Evolutionary conservation across 2,888 invertebrate species (phyloP).

Genomic region (Hemithea aestivaria): DNA sequence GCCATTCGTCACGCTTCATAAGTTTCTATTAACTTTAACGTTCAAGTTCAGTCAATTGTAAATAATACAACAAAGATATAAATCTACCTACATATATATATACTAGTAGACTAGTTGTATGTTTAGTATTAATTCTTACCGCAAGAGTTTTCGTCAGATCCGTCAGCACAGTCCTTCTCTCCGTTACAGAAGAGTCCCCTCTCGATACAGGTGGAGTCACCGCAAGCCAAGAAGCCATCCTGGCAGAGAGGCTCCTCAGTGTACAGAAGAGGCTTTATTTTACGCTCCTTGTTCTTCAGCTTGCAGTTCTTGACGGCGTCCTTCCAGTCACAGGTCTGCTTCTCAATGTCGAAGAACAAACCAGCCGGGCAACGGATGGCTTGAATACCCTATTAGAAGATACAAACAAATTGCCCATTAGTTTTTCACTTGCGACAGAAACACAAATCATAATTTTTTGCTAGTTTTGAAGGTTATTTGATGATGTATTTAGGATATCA

Average conservation of each 20-base stretch:
- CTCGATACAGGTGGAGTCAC: constrained; percentile 91
- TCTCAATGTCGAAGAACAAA: constrained; percentile 95
- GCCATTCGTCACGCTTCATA: constrained; percentile 53
- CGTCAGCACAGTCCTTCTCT: constrained; percentile 92
- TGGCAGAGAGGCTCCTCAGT: constrained; percentile 94
- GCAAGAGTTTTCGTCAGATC: constrained; percentile 94
- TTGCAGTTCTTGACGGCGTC: constrained; percentile 96
- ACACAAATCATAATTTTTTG: too few relatives aligned
- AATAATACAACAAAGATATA: too few relatives aligned
- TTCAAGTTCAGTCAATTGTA: constrained; percentile 52
- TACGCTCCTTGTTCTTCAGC: constrained; percentile 92
- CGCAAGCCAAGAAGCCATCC: constrained; percentile 92
- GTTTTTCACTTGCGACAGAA: too few relatives aligned
- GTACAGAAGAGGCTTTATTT: constrained; percentile 90
- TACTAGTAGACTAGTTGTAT: too few relatives aligned
- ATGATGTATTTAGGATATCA: too few relatives aligned
- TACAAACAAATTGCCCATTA: too few relatives aligned
- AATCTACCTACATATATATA: constrained; percentile 24
- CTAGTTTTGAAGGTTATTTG: too few relatives aligned
- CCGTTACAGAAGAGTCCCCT: constrained; percentile 95
- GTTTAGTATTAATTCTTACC: constrained; percentile 80
- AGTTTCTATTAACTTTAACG: constrained; percentile 39
- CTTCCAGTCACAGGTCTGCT: constrained; percentile 97
- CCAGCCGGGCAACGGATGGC: constrained; percentile 96
- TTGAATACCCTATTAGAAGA: constrained; percentile 86